Evolutionary conservation across 2,888 invertebrate species (phyloP).

Genomic region (Argyresthia albistria): DNA sequence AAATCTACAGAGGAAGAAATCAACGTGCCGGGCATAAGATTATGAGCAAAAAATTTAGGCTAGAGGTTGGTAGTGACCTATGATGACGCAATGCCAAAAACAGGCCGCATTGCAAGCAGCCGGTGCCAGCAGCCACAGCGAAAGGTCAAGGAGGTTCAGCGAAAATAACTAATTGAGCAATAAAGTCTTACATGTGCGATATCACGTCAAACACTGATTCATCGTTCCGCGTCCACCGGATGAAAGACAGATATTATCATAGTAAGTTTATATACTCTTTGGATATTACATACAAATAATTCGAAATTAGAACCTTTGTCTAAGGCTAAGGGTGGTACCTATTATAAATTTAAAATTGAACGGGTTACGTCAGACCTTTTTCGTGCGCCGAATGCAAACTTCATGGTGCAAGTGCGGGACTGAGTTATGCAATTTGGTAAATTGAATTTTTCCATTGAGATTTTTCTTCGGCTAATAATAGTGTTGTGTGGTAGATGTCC

Average conservation of each 20-base stretch:
- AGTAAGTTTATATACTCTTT: no score
- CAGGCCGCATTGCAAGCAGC: constrained; percentile 49
- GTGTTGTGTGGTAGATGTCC: constrained; percentile 21
- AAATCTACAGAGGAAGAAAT: constrained; percentile 54
- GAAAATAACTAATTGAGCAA: neutral
- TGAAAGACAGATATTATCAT: no score
- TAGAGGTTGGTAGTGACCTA: constrained; percentile 64
- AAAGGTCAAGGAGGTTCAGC: constrained; percentile 65
- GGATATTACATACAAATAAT: no score
- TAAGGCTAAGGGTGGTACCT: no score
- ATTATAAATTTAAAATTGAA: neutral
- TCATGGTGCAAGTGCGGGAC: no score
- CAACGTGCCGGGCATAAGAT: constrained; percentile 57
- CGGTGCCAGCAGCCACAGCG: constrained; percentile 15
- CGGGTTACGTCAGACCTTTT: neutral
- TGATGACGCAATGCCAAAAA: constrained; percentile 68
- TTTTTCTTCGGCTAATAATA: neutral
- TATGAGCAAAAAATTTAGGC: constrained; percentile 59
- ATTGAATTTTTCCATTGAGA: no score
- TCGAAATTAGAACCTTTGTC: no score
- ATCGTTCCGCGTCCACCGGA: neutral
- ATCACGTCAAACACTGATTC: neutral
- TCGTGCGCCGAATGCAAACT: no score
- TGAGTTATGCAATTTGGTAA: no score
- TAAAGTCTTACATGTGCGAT: neutral